These are phyloP conservation scores for Drosophila subsilvestris DNA, from an alignment of 2,888 invertebrate genomes.

Conservation along the genomic window DNA sequence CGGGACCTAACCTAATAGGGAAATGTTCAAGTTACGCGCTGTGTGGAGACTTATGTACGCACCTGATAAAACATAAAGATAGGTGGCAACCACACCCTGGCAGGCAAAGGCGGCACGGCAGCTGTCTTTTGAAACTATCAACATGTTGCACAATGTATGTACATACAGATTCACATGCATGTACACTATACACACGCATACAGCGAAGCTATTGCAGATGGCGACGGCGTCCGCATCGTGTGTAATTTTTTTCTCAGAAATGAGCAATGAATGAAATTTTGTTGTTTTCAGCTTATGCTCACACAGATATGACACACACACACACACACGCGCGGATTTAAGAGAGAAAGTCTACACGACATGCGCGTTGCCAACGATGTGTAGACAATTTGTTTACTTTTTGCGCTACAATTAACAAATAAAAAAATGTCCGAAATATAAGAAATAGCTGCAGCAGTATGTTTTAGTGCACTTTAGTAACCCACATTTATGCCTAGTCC, in stretches of 20 bases:
- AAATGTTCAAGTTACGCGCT: constrained; percentile 1
- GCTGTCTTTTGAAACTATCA: constrained; percentile 1
- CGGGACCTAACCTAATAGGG: constrained; percentile 3
- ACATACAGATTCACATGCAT: constrained; percentile 11
- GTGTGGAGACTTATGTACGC: constrained; percentile 3
- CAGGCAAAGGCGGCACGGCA: background rate
- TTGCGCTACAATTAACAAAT: constrained; percentile 50
- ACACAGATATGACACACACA: constrained; percentile 20
- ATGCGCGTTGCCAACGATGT: constrained; percentile 59
- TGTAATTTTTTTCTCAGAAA: constrained; percentile 74
- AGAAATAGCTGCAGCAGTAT: constrained; percentile 38
- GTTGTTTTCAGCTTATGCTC: constrained; percentile 67
- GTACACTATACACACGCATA: constrained; percentile 29
- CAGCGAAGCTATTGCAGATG: constrained; percentile 57
- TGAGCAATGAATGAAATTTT: constrained; percentile 79
- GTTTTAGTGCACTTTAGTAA: constrained; percentile 42
- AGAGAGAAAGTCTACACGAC: constrained; percentile 74
- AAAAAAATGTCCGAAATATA: constrained; percentile 34
- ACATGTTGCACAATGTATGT: constrained; percentile 31
- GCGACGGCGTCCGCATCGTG: constrained; percentile 47
- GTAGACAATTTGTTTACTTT: constrained; percentile 67
- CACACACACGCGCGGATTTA: constrained; percentile 42
- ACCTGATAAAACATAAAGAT: constrained; percentile 7
- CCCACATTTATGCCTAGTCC: constrained; percentile 61
- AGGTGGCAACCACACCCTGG: background rate